Conservation (phyloP, 1,140 invertebrate genomes). For the Magallana gigas region DNA sequence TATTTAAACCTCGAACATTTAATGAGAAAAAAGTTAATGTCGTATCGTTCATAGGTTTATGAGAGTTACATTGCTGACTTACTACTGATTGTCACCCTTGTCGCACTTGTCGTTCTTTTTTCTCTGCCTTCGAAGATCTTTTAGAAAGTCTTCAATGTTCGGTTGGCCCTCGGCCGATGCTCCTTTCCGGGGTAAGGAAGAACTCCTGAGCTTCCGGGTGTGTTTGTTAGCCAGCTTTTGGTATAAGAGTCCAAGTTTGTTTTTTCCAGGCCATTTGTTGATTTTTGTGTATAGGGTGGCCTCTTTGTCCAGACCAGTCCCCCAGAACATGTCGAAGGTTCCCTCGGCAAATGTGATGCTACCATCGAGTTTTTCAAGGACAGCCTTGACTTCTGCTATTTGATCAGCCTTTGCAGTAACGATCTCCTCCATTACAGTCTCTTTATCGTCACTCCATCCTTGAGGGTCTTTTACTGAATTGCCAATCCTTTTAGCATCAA, state of each 20-base stretch:
- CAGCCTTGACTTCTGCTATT: neutral
- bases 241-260: neutral
- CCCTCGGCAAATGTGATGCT: neutral
- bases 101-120: too few species aligned
- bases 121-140: too few species aligned
- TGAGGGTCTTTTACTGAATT: neutral
- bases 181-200: too few species aligned
- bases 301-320: neutral
- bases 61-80: too few species aligned
- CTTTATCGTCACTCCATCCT: neutral
- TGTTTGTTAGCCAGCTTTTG: neutral
- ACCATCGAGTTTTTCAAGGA: neutral
- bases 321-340: neutral
- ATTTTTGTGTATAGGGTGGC: neutral
- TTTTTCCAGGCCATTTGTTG: neutral
- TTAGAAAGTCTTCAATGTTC: too few species aligned
- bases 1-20: too few species aligned
- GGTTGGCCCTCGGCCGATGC: too few species aligned
- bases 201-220: too few species aligned
- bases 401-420: constrained; percentile 5
- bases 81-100: too few species aligned
- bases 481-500: constrained; percentile 18
- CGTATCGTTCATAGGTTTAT: too few species aligned
- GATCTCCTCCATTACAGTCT: constrained; percentile 14
- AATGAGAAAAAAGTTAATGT: too few species aligned